Percentiles rank a stretch among this genome's conserved stretches.
Conservation (phyloP, 1,140 invertebrate species). For the Coenobita brevimanus region DNA sequence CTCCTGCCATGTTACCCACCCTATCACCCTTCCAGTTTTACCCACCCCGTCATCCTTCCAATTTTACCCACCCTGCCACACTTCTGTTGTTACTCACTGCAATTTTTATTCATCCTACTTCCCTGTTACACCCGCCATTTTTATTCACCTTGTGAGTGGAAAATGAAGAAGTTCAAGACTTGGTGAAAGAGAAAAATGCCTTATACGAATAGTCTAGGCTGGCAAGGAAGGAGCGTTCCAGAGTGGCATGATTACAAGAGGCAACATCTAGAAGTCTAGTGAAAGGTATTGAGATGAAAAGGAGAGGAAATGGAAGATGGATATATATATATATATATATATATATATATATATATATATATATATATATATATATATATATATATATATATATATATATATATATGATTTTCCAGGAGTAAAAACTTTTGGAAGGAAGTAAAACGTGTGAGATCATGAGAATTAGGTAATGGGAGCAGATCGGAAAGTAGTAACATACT, state of each 20-base stretch:
- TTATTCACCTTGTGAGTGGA: no score
- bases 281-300: neutral
- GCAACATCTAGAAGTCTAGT: neutral
- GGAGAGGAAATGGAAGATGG: neutral
- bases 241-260: neutral
- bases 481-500: no score
- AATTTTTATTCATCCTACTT: no score
- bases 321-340: neutral
- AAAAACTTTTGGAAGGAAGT: neutral
- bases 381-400: slow-evolving; percentile 17
- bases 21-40: no score
- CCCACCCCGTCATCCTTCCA: no score
- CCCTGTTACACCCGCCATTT: no score
- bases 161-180: no score
- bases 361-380: slow-evolving; percentile 17
- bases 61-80: no score
- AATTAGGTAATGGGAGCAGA: neutral
- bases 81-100: no score
- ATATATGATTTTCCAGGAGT: neutral
- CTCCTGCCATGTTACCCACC: no score
- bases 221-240: neutral
- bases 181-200: no score
- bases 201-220: neutral
- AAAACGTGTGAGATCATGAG: neutral
- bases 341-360: slow-evolving; percentile 1